Base-by-base conservation (phyloP, 2,888 invertebrate genomes). In the Adineta ricciae region DNA sequence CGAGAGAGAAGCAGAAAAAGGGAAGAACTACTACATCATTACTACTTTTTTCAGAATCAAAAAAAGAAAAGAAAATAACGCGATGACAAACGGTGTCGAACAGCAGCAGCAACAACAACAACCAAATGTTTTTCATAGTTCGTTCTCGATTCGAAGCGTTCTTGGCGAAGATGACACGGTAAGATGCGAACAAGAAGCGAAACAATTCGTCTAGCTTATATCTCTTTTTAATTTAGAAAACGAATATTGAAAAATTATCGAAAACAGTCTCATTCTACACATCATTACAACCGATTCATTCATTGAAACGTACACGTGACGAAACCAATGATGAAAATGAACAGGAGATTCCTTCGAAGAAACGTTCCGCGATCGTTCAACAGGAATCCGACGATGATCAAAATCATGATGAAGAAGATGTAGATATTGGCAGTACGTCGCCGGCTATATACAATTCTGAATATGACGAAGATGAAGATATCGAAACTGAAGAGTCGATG, bases 91-190 rank as follows among this genome's bases (percentile, higher is more conserved):
- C 64, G 64, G 64, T 64, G 27, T 2, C 64, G 64, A 64, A 14
- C 27, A 56, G 16, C 54, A 56, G 27, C 64, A 64, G 32, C 16
- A 56, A 56, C 56, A 56, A 64, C 64, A 56, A 7, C 56, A 64
- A 27, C 64, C 32, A 32, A 27, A 64, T 32, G 64, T 78, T 78
- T 78, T 78, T 78, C 78, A 41, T 78, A 41, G 78, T 41, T 78
- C 78, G 14, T 78, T 78, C 41, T 78, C 78, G 14, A 78, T 78
- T 41, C 78, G 78, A 24, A 78, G 78, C 41, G 78, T 78, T n/a
- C 78, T 78, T 41, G 78, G 78, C 32, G 78, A 78, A 78, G 78
- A 78, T 41, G 78, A 78, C 11, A 41, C n/a, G 78, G 41, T 41
- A 78, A 78, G 24, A 2, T n/a, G n/a, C n/a, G n/a, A n/a, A n/a